A percentile compares a stretch with the other conserved stretches of the same genome.
Conservation (phyloP, 2,113 vertebrate genomes). For the Eublepharis macularius region DNA sequence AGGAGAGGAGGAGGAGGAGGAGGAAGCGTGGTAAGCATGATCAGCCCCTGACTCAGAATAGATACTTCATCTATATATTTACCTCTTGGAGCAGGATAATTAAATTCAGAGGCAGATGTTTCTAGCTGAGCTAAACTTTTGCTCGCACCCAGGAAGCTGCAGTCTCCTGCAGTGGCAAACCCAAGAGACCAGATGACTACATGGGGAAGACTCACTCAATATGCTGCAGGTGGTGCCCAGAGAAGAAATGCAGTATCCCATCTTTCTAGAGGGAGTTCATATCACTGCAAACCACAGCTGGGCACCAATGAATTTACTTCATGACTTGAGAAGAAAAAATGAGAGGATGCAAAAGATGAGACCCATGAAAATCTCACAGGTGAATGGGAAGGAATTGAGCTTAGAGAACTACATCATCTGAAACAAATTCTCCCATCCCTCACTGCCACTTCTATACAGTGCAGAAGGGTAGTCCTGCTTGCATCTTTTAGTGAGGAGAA, state of each 20-base stretch:
- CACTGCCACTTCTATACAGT: not conserved
- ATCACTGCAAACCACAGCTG: not conserved
- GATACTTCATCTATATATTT: not conserved
- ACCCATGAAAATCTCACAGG: not conserved
- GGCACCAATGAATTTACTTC: not conserved
- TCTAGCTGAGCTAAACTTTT: not conserved
- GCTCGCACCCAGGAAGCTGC: not conserved
- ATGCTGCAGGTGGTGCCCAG: not conserved
- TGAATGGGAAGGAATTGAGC: not conserved
- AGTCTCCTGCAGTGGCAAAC: not conserved
- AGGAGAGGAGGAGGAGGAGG: not conserved
- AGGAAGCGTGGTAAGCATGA: not conserved
- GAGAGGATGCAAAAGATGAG: fast-evolving
- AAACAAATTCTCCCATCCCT: not conserved
- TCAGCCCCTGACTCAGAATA: not conserved
- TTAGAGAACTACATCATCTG: not conserved
- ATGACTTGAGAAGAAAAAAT: fast-evolving
- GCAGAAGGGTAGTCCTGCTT: not conserved
- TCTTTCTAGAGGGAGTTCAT: fast-evolving
- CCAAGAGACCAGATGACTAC: not conserved
- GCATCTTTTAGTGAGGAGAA: not conserved
- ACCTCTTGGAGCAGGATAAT: not conserved
- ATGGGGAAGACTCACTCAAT: not conserved
- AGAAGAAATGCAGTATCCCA: constrained; percentile 35
- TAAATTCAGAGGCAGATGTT: not conserved